Percentiles rank a stretch among this genome's conserved stretches.
These are phyloP conservation scores for Drosophila robusta DNA, from an alignment of 2,888 invertebrate species.

Conservation along the genomic window DNA sequence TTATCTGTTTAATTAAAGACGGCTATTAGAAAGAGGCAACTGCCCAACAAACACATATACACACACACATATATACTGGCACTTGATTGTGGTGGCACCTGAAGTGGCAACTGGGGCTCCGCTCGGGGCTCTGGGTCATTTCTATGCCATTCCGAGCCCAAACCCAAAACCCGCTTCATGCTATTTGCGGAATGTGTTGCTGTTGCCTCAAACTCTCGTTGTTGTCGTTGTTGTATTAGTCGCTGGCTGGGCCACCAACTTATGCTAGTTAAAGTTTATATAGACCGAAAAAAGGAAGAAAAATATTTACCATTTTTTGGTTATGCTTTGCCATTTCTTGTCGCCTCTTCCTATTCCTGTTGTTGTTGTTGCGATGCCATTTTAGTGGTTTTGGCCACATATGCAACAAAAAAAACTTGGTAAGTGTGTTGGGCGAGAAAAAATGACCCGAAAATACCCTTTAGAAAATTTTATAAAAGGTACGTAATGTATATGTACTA, in stretches of 20 bases:
- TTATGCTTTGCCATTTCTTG: slow-evolving; percentile 49
- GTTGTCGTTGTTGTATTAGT: slow-evolving; percentile 23
- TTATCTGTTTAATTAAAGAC: slow-evolving; percentile 64
- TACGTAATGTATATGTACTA: too few relatives aligned
- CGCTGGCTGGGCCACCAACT: slow-evolving; percentile 24
- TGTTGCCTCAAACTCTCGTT: slow-evolving; percentile 13
- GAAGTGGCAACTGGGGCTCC: slow-evolving; percentile 7
- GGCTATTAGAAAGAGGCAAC: slow-evolving; percentile 42
- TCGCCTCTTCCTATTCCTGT: slow-evolving; percentile 10
- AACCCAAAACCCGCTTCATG: slow-evolving; percentile 17
- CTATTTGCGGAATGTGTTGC: slow-evolving; percentile 50
- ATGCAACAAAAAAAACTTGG: slow-evolving; percentile 36
- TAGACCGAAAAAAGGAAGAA: slow-evolving; percentile 28
- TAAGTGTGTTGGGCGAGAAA: not conserved
- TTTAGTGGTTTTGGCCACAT: slow-evolving; percentile 68
- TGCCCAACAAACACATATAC: slow-evolving; percentile 1
- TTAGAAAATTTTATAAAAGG: not conserved
- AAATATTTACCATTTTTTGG: slow-evolving; percentile 41
- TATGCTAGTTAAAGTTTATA: slow-evolving; percentile 46
- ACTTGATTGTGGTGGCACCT: not conserved
- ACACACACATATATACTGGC: slow-evolving; percentile 3
- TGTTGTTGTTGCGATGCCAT: slow-evolving; percentile 58
- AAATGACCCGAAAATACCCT: slow-evolving; percentile 16
- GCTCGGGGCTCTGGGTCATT: slow-evolving; percentile 3
- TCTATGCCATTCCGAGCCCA: slow-evolving; percentile 12